Conservation (phyloP, 1,140 invertebrate species). For the Heliconius eleuchia region DNA sequence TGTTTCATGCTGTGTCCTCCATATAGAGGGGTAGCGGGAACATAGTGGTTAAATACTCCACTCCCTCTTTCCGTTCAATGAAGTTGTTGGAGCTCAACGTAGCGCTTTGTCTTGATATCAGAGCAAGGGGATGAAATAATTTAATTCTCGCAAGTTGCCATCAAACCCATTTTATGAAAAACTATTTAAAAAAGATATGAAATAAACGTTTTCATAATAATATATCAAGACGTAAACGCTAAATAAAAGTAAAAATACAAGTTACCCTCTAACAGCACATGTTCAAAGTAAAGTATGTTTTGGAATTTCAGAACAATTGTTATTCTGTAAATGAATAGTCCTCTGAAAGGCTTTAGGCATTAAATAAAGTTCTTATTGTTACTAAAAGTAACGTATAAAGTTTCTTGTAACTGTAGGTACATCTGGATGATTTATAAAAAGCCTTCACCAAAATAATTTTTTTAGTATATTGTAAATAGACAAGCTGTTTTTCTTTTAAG, state of each 20-base stretch:
- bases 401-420: background rate
- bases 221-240: background rate
- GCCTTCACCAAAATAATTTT: background rate
- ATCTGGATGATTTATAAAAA: background rate
- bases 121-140: too few species aligned
- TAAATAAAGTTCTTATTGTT: background rate
- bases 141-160: too few species aligned
- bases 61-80: too few species aligned
- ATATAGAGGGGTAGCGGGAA: too few species aligned
- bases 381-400: background rate
- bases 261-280: background rate
- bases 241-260: background rate
- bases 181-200: too few species aligned
- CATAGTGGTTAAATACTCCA: too few species aligned
- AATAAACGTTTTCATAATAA: too few species aligned
- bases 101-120: too few species aligned
- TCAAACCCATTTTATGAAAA: too few species aligned
- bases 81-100: too few species aligned
- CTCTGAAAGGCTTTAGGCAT: background rate
- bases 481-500: background rate
- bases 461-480: background rate
- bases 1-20: too few species aligned
- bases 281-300: background rate
- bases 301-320: background rate
- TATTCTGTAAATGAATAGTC: background rate